Conservation (phyloP, 2,113 vertebrate genomes). For the Mirounga angustirostris region DNA sequence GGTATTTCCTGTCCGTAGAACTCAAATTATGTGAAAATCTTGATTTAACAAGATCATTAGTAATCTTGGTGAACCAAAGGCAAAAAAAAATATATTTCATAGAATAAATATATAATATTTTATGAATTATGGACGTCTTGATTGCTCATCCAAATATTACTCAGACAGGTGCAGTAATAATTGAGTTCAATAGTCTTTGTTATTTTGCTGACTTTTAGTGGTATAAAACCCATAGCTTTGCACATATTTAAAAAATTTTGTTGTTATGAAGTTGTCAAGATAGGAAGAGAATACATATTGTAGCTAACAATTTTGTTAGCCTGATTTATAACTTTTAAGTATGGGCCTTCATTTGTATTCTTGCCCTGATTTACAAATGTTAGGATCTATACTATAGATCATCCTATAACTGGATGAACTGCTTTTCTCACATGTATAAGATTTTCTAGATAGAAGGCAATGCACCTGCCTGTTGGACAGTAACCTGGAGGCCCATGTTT, state of each 20-base stretch:
- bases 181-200: background rate
- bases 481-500: background rate
- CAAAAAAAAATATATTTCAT: slow-evolving; percentile 31
- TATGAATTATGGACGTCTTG: background rate
- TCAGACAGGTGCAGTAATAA: background rate
- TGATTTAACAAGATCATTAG: slow-evolving; percentile 50
- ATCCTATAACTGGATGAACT: background rate
- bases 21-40: slow-evolving; percentile 38
- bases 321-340: slow-evolving; percentile 1
- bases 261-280: slow-evolving; percentile 43
- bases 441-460: background rate
- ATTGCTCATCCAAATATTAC: background rate
- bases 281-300: background rate
- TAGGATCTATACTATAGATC: background rate
- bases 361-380: background rate
- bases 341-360: background rate
- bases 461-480: background rate
- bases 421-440: background rate
- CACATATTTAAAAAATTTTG: slow-evolving; percentile 20
- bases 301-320: background rate
- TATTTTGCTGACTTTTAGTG: slow-evolving; percentile 58
- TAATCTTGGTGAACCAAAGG: slow-evolving; percentile 38
- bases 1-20: slow-evolving; percentile 33
- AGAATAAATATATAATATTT: background rate
- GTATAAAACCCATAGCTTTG: background rate